Evolutionary conservation across 2,888 invertebrate species (phyloP), one percentile per base, ranked within the genome.

Genomic region (Diloba caeruleocephala): DNA sequence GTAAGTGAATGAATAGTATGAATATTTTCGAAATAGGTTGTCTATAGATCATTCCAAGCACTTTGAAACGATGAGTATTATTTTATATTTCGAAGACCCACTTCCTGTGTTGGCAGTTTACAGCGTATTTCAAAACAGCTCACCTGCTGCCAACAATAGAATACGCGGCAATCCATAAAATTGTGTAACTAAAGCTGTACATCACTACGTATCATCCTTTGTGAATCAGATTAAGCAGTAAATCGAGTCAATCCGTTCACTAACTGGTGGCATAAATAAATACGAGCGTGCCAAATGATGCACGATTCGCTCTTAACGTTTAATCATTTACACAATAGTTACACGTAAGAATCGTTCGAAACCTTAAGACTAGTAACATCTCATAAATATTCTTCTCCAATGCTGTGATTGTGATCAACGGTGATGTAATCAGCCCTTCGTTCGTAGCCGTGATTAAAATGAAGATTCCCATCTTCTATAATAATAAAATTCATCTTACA

Each of bases 171-270:
- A 19, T 37, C 31, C 37, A 51, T 55, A 64, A 60, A 66, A 48
- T 66, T 51, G 59, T 59, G 60, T 59, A 72, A 72, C 33, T 34
- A 44, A 43, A 43, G 21, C 55, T 9, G 64, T 71, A 63, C 23
- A 63, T 61, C 58, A 70, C 46, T 29, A 25, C 14, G 56, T 50
- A 72, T 72, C 73, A 72, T 72, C 73, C 62, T 76, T 76, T 76
- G 82, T 86, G 88, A 88, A 89, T 91, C 90, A 85, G 89, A 89
- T 89, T 86, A 79, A 67, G 71, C 71, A 81, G 82, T 83, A 85
- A 87, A 89, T 84, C 85, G 86, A 80, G 79, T 81, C 79, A 79
- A 81, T 82, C 81, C 81, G 79, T 71, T 84, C 86, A 81, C 84
- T 72, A 71, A 85, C 82, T 79, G 70, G 81, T 80, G 84, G 84